Conservation (phyloP, 2,888 invertebrate genomes). For the Branchipolynoe longqiensis region DNA sequence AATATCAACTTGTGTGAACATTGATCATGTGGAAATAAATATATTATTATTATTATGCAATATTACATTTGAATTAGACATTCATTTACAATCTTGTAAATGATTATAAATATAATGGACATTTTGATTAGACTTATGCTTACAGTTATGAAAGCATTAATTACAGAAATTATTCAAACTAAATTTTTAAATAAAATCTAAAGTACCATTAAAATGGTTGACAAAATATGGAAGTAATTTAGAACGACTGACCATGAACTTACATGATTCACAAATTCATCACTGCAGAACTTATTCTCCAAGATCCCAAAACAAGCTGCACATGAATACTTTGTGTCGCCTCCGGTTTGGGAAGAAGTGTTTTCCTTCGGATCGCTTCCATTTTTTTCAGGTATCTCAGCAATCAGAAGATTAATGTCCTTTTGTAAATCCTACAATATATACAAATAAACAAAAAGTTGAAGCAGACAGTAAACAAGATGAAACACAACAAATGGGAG, state of each 20-base stretch:
- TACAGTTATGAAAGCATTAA: too few relatives aligned
- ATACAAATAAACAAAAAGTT: not conserved
- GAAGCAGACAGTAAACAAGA: not conserved
- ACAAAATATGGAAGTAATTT: not conserved
- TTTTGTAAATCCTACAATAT: constrained; percentile 34
- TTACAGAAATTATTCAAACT: too few relatives aligned
- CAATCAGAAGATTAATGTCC: not conserved
- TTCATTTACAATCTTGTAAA: too few relatives aligned
- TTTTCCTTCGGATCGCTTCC: not conserved
- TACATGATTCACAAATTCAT: constrained; percentile 58
- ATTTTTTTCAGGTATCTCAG: not conserved
- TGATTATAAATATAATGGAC: too few relatives aligned
- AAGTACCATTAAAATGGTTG: not conserved
- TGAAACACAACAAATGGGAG: not conserved
- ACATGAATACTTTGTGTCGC: constrained; percentile 51
- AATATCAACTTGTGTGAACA: too few relatives aligned
- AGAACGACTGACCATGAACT: not conserved
- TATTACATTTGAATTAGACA: too few relatives aligned
- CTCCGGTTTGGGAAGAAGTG: not conserved
- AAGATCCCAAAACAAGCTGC: constrained; percentile 65
- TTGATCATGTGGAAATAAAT: too few relatives aligned
- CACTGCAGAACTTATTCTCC: constrained; percentile 61
- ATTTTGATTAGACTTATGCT: too few relatives aligned
- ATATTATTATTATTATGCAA: too few relatives aligned
- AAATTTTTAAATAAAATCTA: too few relatives aligned